Conservation (phyloP, 2,888 invertebrate genomes). For the Trachelus stipa region DNA sequence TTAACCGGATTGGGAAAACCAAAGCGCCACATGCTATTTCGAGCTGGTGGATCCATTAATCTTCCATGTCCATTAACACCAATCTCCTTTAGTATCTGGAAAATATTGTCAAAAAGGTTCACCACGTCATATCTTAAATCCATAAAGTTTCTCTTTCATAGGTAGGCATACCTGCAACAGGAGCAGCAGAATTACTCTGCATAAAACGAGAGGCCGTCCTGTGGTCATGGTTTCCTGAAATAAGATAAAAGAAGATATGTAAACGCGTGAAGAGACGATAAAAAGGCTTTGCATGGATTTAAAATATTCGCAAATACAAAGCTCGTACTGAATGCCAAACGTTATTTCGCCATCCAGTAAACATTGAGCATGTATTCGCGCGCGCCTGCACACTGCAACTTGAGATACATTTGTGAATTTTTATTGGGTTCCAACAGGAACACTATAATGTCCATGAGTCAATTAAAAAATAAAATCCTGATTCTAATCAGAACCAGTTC, state of each 20-base stretch:
- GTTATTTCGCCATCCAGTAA: not conserved
- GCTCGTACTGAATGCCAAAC: not conserved
- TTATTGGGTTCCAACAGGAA: not conserved
- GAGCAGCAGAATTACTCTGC: not conserved
- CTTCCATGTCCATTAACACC: conserved; percentile 83
- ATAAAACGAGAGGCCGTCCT: not conserved
- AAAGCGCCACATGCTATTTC: conserved; percentile 95
- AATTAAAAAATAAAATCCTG: not conserved
- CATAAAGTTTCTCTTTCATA: not conserved
- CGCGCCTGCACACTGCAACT: not conserved
- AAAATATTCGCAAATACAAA: not conserved
- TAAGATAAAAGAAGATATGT: not conserved
- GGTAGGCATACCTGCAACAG: not conserved
- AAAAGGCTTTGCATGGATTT: conserved; percentile 11
- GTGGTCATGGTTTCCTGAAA: conserved; percentile 1
- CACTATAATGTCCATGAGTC: not conserved
- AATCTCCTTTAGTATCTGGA: conserved; percentile 12
- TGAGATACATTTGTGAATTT: not conserved
- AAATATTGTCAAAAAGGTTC: not conserved
- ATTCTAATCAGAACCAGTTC: not conserved
- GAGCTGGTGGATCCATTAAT: conserved; percentile 91
- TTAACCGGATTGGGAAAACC: conserved; percentile 95
- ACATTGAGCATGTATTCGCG: not conserved
- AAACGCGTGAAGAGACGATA: not conserved
- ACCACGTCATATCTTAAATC: too few relatives aligned